These are phyloP conservation scores for Mesoclemmys tuberculata DNA, from an alignment of 2,113 vertebrate genomes.

Conservation along the genomic window DNA sequence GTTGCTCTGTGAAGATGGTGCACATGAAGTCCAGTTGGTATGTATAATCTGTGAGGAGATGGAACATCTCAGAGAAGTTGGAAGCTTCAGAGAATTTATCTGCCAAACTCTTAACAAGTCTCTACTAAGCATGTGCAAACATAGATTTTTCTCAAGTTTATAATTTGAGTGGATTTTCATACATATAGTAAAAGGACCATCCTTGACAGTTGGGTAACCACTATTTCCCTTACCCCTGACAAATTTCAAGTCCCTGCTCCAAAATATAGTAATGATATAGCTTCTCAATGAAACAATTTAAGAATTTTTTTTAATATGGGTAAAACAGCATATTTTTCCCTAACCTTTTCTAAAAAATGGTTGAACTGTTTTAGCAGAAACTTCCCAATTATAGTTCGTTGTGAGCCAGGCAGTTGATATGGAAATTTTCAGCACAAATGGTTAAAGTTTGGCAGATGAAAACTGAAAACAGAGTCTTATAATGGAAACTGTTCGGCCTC, in stretches of 20 bases:
- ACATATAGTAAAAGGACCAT: background rate
- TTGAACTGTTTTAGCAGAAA: background rate
- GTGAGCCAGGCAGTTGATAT: too few species aligned
- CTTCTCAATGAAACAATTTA: background rate
- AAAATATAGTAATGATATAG: background rate
- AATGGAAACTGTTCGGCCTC: too few species aligned
- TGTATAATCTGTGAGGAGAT: too few species aligned
- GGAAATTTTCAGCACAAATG: too few species aligned
- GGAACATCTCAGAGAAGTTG: too few species aligned
- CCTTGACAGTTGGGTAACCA: background rate
- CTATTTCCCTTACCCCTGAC: background rate
- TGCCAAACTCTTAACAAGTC: background rate
- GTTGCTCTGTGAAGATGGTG: too few species aligned
- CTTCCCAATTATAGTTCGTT: background rate
- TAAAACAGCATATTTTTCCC: background rate
- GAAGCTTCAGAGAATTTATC: too few species aligned
- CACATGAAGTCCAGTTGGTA: too few species aligned
- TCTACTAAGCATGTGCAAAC: background rate
- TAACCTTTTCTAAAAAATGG: background rate
- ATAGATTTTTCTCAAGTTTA: background rate
- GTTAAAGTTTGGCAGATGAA: too few species aligned
- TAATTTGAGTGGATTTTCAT: background rate
- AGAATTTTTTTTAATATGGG: background rate
- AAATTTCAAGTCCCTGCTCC: background rate
- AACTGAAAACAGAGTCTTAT: too few species aligned